These are phyloP conservation scores for Wasmannia auropunctata DNA, from an alignment of 1,140 invertebrate species.

Conservation along the genomic window DNA sequence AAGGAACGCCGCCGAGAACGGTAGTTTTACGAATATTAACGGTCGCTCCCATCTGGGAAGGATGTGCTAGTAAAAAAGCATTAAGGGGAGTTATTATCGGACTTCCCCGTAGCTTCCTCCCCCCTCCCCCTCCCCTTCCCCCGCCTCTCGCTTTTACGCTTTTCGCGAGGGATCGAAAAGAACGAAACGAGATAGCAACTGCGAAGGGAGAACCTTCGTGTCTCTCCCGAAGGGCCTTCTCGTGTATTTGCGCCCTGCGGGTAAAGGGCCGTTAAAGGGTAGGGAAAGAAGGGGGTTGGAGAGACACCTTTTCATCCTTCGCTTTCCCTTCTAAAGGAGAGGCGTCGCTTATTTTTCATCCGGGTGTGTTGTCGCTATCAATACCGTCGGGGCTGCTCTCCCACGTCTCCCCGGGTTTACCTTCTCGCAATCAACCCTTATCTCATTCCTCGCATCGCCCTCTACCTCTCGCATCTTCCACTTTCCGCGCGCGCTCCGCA, in stretches of 20 bases:
- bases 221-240: not conserved
- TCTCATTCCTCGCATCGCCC: constrained; percentile 59
- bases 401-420: constrained; percentile 46
- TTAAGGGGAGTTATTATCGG: constrained; percentile 69
- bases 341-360: constrained; percentile 73
- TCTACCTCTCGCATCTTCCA: constrained; percentile 19
- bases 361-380: constrained; percentile 72
- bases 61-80: constrained; percentile 55
- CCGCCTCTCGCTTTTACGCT: too few species aligned
- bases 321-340: not conserved
- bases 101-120: not conserved
- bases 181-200: constrained; percentile 47
- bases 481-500: constrained; percentile 35
- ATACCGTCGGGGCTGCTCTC: constrained; percentile 62
- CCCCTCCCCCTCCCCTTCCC: not conserved
- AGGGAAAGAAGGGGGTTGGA: not conserved
- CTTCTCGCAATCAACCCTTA: constrained; percentile 73
- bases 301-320: constrained; percentile 71
- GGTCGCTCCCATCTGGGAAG: constrained; percentile 15
- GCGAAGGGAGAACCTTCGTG: constrained; percentile 14
- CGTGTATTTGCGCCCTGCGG: constrained; percentile 51
- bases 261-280: constrained; percentile 51
- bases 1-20: constrained; percentile 1
- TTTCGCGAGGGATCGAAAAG: constrained; percentile 42
- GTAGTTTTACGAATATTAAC: constrained; percentile 54